Base-by-base conservation (phyloP, 2,113 vertebrate species). In the Vidua macroura region DNA sequence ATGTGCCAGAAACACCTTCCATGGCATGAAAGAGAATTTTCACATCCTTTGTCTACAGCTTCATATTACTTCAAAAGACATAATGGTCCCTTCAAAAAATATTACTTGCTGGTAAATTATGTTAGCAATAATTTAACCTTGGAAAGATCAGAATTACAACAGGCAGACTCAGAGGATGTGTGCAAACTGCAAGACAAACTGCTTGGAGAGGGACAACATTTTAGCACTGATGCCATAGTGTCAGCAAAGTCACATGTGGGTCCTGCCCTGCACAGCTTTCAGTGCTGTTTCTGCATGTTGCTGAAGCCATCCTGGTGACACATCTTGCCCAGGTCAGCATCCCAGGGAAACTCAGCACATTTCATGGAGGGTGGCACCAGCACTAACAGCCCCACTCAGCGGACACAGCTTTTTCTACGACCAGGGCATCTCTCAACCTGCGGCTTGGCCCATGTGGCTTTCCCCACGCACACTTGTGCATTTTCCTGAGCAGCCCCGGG, bases 1-100 rank as follows among this genome's bases (percentile, higher is more conserved):
- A 84, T 37, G 58, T 90, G 66, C 88, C 94, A 94, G 83, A 86
- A 95, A 93, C 87, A 80, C 90, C 51, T 83, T 83, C 39, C 17
- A 28, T 67, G 56, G 83, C 3, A 3, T 70, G 59, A 83, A 90
- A 85, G 72, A 55, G 78, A 80, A 90, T 86, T 93, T 94, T 92
- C 44, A 76, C 31, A 62, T 72, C 49, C 79, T 90, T 93, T 94
- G 84, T 91, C 86, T 90, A n/a, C 58, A 78, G 63, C 73, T 86
- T 86, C 77, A 60, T 81, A 25, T 52, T 67, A 30, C 60, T 86
- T 77, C 21, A 76, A 76, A 81, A 92, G 44, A 83, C 2, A 11
- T 39, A 91, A 58, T 4, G 13, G 22, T 46, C 8, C 19, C 37
- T 60, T 56, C 51, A 55, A 86, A 59, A 66, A 46, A 15, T 55